Evolutionary conservation across 2,797 vertebrate genomes (phyloP).

Genomic region (Pelochelys cantorii): DNA sequence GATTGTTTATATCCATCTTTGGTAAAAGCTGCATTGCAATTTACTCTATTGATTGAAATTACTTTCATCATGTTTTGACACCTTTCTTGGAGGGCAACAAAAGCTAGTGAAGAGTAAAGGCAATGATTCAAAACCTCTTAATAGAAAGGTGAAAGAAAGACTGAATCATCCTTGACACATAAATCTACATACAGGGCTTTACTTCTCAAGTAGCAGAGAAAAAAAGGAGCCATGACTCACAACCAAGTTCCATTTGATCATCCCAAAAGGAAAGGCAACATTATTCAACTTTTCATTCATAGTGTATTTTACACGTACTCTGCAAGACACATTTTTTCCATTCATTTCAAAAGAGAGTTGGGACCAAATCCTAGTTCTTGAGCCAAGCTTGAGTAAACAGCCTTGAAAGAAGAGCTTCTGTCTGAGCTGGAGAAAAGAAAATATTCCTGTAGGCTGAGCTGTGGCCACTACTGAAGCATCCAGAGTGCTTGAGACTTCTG

Average conservation of each 20-base stretch:
- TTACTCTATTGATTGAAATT: slow-evolving; percentile 39
- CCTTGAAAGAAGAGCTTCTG: neutral
- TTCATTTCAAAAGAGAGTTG: neutral
- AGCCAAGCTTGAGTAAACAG: neutral
- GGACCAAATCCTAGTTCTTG: neutral
- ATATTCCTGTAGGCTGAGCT: neutral
- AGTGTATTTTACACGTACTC: neutral
- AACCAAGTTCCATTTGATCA: neutral
- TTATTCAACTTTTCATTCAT: neutral
- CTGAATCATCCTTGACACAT: slow-evolving; percentile 59
- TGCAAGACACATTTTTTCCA: neutral
- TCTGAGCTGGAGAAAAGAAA: neutral
- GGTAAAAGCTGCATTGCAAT: slow-evolving; percentile 8
- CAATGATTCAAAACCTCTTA: slow-evolving; percentile 48
- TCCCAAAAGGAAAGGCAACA: neutral
- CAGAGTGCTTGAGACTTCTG: neutral
- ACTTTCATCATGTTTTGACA: slow-evolving; percentile 52
- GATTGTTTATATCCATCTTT: slow-evolving; percentile 32
- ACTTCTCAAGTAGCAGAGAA: neutral
- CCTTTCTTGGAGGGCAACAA: slow-evolving; percentile 60
- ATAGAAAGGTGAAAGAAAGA: slow-evolving; percentile 35
- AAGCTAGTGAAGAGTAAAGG: slow-evolving; percentile 67
- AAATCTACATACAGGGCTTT: slow-evolving; percentile 49
- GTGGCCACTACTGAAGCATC: neutral
- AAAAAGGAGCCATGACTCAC: neutral